Conservation (phyloP, 2,888 invertebrate species). For the Mesochorus sp. region DNA sequence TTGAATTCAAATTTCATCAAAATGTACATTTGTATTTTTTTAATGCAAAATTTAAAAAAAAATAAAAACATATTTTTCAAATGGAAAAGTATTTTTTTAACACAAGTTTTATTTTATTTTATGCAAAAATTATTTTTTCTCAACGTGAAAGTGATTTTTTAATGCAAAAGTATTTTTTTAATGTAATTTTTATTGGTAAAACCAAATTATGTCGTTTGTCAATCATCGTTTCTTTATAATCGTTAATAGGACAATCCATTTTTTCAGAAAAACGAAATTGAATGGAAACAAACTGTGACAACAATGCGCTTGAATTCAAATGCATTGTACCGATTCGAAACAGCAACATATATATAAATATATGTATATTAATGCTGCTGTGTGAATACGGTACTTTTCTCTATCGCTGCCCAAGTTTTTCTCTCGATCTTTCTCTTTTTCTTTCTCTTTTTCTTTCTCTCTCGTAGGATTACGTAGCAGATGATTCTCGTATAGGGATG, state of each 20-base stretch:
- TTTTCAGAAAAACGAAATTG: constrained; percentile 11
- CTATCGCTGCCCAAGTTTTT: background rate
- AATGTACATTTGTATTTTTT: too few relatives aligned
- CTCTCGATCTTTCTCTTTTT: background rate
- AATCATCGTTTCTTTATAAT: background rate
- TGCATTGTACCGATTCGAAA: constrained; percentile 5
- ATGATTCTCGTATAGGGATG: constrained; percentile 39
- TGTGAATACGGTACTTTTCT: background rate
- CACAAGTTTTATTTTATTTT: too few relatives aligned
- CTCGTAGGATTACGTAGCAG: constrained; percentile 45
- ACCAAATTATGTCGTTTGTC: background rate
- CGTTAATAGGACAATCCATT: constrained; percentile 16
- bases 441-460: constrained; percentile 18
- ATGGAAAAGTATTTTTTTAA: too few relatives aligned
- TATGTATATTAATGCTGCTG: background rate
- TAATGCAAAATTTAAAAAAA: too few relatives aligned
- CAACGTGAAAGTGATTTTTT: too few relatives aligned
- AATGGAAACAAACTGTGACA: constrained; percentile 15
- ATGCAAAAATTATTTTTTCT: too few relatives aligned
- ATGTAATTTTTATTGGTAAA: too few relatives aligned
- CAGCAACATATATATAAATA: background rate
- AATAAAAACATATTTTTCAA: too few relatives aligned
- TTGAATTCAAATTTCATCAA: too few relatives aligned
- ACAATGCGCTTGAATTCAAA: constrained; percentile 45
- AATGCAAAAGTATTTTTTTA: too few relatives aligned